Evolutionary conservation across 2,888 invertebrate genomes (phyloP), one percentile per base, ranked within the genome.

Genomic region (Thyatira batis): DNA sequence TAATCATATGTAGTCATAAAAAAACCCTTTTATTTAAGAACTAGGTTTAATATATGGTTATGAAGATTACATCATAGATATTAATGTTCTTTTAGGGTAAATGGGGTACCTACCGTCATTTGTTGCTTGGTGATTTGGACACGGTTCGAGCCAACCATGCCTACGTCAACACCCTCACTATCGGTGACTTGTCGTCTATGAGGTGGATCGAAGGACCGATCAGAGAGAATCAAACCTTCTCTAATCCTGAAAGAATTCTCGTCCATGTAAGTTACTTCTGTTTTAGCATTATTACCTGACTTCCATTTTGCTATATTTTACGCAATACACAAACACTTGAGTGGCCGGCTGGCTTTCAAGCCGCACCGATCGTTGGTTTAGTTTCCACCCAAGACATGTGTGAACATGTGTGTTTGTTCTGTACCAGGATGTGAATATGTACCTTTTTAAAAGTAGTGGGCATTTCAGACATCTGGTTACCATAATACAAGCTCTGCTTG

Each of bases 91-190:
- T 68, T 11, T 63, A 92, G 81, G 93, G 93, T 9, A 82, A 91
- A 71, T 96, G 92, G 96, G 96, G 98, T n/a, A 95, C 96, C 0
- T 97, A 97, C 79, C 93, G 97, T n/a, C 97, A 98, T 84, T 81
- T 97, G 9, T 92, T 94, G 0, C 78, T 98, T 0, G 92, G 93
- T 6, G 89, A 93, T 46, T 60, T 91, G 17, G 77, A 85, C 6
- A 82, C 82, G 0, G 85, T 92, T 0, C 76, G 85, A 2, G 89
- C 83, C 8, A 93, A 94, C 59, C 96, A 98, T 78, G 96, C 95
- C 0, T 97, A 94, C 79, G 95, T 95, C 1, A 97, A 97, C 83
- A 94, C 95, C 0, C 73, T 94, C 11, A 94, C 95, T 0, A 93
- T 95, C 52, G 98, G 98, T 49, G 98, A 99, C 79, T 89, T 99